Conservation (phyloP, 2,113 vertebrate genomes). For the Eretmochelys imbricata region DNA sequence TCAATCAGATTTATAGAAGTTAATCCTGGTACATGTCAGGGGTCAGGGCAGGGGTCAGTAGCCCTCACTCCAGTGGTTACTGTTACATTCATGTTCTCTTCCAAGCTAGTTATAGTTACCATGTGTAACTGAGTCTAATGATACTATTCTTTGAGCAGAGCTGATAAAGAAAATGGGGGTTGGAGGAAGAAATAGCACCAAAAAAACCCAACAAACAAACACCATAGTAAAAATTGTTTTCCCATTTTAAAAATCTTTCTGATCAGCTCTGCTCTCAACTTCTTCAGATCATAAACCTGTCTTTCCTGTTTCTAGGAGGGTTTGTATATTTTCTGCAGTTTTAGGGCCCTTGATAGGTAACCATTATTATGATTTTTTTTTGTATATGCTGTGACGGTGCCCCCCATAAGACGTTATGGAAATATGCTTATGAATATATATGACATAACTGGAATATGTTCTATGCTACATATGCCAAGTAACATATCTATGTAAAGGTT, state of each 20-base stretch:
- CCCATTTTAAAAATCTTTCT: background rate
- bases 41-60: background rate
- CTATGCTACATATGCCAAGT: no score
- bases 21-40: background rate
- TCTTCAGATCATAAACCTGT: background rate
- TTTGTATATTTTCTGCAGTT: background rate
- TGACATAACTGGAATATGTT: no score
- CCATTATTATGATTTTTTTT: background rate
- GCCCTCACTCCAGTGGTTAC: background rate
- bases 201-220: background rate
- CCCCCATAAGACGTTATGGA: no score
- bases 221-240: accelerated
- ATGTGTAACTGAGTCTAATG: accelerated
- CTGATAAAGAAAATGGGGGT: background rate
- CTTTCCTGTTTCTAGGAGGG: background rate
- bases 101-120: background rate
- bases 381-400: background rate
- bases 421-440: no score
- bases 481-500: no score
- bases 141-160: background rate
- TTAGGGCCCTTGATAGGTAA: background rate
- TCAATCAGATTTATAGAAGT: background rate
- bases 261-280: background rate
- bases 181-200: background rate
- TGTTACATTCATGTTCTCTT: background rate